These are phyloP conservation scores for Cosmia pyralina DNA, from an alignment of 2,888 invertebrate species.

Conservation along the genomic window DNA sequence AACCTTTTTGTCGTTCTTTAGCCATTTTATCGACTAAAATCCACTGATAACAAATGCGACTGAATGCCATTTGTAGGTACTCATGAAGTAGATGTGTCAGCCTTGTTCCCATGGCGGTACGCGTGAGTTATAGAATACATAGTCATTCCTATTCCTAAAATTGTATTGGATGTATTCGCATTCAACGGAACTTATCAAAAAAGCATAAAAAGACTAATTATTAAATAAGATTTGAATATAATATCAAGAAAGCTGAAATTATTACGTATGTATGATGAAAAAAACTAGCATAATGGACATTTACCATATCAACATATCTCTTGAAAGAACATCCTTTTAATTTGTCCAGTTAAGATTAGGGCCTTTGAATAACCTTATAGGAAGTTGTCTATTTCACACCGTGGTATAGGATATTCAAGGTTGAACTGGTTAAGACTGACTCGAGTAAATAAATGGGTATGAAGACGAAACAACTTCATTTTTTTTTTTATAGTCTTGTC, in stretches of 20 bases:
- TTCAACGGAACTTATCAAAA: conserved; percentile 10
- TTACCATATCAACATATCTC: conserved; percentile 10
- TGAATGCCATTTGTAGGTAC: not conserved
- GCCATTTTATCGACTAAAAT: not conserved
- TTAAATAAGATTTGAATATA: conserved; percentile 26
- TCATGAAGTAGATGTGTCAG: not conserved
- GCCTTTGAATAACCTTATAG: not conserved
- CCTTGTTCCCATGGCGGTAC: too few species aligned
- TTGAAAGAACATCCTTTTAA: not conserved
- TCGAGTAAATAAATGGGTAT: not conserved
- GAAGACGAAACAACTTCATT: not conserved
- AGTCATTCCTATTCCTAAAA: not conserved
- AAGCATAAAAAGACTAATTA: conserved; percentile 46
- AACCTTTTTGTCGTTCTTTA: not conserved
- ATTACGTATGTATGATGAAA: not conserved
- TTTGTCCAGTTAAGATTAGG: not conserved
- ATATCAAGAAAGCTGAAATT: not conserved
- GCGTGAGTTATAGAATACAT: too few species aligned
- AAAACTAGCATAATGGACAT: not conserved
- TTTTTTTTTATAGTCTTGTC: too few species aligned
- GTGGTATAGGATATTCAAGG: not conserved
- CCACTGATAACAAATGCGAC: not conserved
- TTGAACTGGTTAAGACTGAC: conserved; percentile 18
- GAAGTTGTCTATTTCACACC: not conserved
- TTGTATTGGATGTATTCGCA: conserved; percentile 1